These are phyloP conservation scores for Leptosomus discolor DNA, from an alignment of 2,113 vertebrate species.

Conservation along the genomic window DNA sequence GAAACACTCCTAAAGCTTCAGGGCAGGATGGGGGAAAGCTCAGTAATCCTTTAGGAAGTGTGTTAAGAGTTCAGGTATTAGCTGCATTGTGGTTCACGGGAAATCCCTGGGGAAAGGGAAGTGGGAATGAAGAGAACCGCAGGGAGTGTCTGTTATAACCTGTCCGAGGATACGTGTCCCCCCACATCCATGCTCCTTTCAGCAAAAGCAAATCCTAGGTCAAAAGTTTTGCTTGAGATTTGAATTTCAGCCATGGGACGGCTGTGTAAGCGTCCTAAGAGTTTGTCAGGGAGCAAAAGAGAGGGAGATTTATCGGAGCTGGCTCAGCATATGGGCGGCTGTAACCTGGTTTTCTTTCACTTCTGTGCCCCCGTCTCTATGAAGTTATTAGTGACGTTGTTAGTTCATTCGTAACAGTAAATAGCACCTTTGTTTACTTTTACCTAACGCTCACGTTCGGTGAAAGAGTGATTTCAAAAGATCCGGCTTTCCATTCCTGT, in stretches of 20 bases:
- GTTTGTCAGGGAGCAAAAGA: neutral
- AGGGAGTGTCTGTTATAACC: neutral
- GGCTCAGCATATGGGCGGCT: neutral
- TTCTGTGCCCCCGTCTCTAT: neutral
- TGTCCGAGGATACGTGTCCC: fast-evolving
- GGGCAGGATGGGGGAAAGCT: neutral
- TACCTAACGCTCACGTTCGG: neutral
- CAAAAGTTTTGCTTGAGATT: neutral
- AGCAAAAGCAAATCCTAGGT: neutral
- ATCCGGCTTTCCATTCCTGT: neutral
- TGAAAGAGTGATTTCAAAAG: neutral
- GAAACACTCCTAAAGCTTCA: neutral
- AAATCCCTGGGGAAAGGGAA: neutral
- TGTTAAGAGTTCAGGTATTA: neutral
- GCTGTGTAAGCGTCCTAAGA: neutral
- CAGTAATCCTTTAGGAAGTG: neutral
- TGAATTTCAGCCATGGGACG: neutral
- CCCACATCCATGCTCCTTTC: neutral
- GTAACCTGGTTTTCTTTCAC: neutral
- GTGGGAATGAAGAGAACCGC: neutral
- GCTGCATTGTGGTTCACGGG: neutral
- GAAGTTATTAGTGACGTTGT: neutral
- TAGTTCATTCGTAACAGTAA: neutral
- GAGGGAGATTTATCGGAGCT: neutral
- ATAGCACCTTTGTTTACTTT: neutral